A percentile compares a stretch with the other conserved stretches of the same genome.
Conservation (phyloP, 2,888 invertebrate genomes). For the Pasiphila rectangulata region DNA sequence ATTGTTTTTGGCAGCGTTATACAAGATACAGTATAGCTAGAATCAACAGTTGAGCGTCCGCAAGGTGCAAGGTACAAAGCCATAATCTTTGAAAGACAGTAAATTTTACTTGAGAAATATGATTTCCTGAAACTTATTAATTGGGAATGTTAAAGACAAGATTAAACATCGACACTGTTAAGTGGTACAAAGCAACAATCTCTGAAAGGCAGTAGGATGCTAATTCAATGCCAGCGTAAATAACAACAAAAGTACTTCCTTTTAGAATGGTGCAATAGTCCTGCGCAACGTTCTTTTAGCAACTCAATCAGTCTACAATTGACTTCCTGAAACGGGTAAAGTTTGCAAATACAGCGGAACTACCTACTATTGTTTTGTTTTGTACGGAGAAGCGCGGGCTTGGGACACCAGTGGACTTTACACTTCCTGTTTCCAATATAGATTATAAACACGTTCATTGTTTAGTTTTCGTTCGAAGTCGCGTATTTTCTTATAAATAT, state of each 20-base stretch:
- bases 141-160: not conserved
- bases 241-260: slow-evolving; percentile 39
- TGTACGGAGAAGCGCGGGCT: slow-evolving; percentile 68
- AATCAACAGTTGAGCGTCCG: too few species aligned
- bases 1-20: too few species aligned
- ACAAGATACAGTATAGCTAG: too few species aligned
- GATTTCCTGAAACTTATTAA: too few species aligned
- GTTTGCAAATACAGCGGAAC: slow-evolving; percentile 77
- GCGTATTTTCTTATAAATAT: slow-evolving; percentile 29
- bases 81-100: too few species aligned
- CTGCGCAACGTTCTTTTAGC: slow-evolving; percentile 39
- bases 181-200: slow-evolving; percentile 13
- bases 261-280: slow-evolving; percentile 34
- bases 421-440: slow-evolving; percentile 77
- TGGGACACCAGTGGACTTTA: slow-evolving; percentile 69
- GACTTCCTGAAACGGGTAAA: slow-evolving; percentile 72
- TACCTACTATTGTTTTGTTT: slow-evolving; percentile 78
- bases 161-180: not conserved
- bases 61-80: too few species aligned
- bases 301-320: slow-evolving; percentile 44
- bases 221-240: slow-evolving; percentile 41
- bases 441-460: slow-evolving; percentile 71
- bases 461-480: slow-evolving; percentile 45
- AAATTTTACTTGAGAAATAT: too few species aligned
- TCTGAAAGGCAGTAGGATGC: slow-evolving; percentile 34